Base-by-base conservation (phyloP, 2,888 invertebrate genomes). In the Halictus ligatus region DNA sequence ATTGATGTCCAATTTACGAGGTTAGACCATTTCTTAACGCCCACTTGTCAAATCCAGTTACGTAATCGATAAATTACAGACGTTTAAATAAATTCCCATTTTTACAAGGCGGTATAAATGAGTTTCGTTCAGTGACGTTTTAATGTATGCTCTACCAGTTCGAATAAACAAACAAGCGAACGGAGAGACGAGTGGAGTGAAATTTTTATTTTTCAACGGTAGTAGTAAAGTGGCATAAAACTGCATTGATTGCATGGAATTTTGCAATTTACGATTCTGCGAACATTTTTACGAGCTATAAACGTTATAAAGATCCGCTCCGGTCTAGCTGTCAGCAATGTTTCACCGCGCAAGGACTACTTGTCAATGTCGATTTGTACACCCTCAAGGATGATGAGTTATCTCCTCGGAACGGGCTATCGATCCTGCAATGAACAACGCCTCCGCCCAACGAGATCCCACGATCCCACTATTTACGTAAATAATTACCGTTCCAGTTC, bases 401-500 rank as follows among this genome's bases (percentile, higher is more conserved):
- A 54, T 78, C 60, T 40, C 77, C 48, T 72, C 64, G 35, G 71
- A 58, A 69, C 54, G 80, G 67, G 75, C 74, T 78, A 89, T 89
- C 84, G 89, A 88, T 84, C 74, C 83, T 35, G 48, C 74, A 40
- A 71, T 85, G 40, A 69, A 88, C 88, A 76, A 80, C 78, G 75
- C 54, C 78, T 88, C 81, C 83, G 81, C 71, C 72, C 80, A 48
- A 69, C 58, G 48, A 48, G 81, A 81, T 89, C 90, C 83, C 90
- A 89, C 85, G 88, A 78, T 84, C 82, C 69, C 58, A 21, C 80
- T 78, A 67, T 84, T 89, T 83, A 77, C 78, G 85, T 88, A 89
- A 89, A 85, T 89, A 84, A 89, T 83, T 81, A 69, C 71, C 81
- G 83, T 88, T 78, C 71, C 81, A 83, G 80, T 85, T 82, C 80